Percentiles rank a stretch among this genome's conserved stretches.
phyloP scores from a whole-genome alignment of 2,888 invertebrate genomes.

The Galeopsomyia nigrocyanea region DNA sequence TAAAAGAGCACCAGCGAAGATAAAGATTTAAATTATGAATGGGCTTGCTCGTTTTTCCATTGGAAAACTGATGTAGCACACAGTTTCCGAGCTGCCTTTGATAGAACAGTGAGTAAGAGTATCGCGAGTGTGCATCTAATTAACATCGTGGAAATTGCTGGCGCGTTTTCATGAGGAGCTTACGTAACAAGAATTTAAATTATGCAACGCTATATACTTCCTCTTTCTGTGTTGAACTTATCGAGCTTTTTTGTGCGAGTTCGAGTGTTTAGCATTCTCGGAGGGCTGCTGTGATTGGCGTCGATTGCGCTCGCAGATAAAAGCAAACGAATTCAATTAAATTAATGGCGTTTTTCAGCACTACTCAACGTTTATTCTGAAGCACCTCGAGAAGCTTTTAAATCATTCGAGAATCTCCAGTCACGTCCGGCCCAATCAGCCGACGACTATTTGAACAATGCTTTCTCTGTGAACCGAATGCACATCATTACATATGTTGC shows the following conservation, averaged over 20 bases:
- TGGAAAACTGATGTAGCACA: constrained; percentile 1
- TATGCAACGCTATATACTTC: no score
- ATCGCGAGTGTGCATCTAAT: no score
- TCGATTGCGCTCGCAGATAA: background rate
- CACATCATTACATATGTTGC: no score
- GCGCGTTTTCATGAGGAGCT: no score
- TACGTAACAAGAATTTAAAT: no score
- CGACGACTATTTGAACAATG: constrained; percentile 5
- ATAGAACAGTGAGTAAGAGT: no score
- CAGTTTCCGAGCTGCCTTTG: no score
- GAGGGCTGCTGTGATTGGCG: background rate
- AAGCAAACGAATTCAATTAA: constrained; percentile 24
- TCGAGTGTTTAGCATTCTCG: background rate
- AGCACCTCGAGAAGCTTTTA: constrained; percentile 41
- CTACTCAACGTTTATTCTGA: constrained; percentile 27
- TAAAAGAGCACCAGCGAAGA: background rate
- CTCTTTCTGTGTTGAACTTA: no score
- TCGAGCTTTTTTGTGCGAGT: background rate
- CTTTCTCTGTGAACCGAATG: background rate
- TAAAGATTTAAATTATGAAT: constrained; percentile 21
- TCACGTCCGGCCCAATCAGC: constrained; percentile 33
- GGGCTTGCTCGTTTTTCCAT: constrained; percentile 20
- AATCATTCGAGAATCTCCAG: constrained; percentile 43
- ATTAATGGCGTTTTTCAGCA: constrained; percentile 35
- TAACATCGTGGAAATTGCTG: no score